Percentiles rank a stretch among this genome's conserved stretches.
Conservation (phyloP, 2,888 invertebrate genomes). For the Cerastis leucographa region DNA sequence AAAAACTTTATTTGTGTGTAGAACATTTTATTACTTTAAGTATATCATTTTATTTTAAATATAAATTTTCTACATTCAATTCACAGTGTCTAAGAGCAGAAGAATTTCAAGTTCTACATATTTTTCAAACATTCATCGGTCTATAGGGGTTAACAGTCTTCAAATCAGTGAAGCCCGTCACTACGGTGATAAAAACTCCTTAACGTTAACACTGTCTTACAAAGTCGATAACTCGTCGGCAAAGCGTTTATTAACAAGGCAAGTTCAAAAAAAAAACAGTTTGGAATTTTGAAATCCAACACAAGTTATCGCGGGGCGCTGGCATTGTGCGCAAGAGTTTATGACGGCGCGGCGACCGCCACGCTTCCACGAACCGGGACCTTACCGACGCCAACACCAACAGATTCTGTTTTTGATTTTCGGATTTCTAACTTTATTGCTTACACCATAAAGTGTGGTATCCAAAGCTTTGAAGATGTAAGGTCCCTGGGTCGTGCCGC, state of each 20-base stretch:
- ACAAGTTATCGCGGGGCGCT: slow-evolving; percentile 69
- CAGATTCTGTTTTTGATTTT: slow-evolving; percentile 30
- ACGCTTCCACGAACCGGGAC: slow-evolving; percentile 80
- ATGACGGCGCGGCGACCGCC: slow-evolving; percentile 71
- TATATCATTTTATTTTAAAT: too few species aligned
- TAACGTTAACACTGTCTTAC: slow-evolving; percentile 54
- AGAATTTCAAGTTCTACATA: slow-evolving; percentile 17
- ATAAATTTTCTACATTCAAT: neutral
- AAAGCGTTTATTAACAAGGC: slow-evolving; percentile 67
- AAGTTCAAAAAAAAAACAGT: slow-evolving; percentile 66
- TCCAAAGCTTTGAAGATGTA: slow-evolving; percentile 32
- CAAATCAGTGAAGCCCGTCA: slow-evolving; percentile 29
- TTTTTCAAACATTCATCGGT: slow-evolving; percentile 8
- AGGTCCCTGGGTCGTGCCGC: slow-evolving; percentile 44
- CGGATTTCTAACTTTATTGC: slow-evolving; percentile 49
- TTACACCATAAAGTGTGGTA: slow-evolving; percentile 32
- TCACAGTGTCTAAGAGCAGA: slow-evolving; percentile 5
- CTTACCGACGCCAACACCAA: slow-evolving; percentile 64
- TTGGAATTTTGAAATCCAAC: slow-evolving; percentile 74
- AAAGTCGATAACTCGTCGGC: slow-evolving; percentile 70
- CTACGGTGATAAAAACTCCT: slow-evolving; percentile 39
- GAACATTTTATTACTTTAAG: too few species aligned
- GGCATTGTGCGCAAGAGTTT: slow-evolving; percentile 83
- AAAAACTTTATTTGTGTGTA: too few species aligned
- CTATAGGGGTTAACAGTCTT: slow-evolving; percentile 8